Conservation (phyloP, 35 echinoderm and acorn worm genomes). For the Diadema setosum region DNA sequence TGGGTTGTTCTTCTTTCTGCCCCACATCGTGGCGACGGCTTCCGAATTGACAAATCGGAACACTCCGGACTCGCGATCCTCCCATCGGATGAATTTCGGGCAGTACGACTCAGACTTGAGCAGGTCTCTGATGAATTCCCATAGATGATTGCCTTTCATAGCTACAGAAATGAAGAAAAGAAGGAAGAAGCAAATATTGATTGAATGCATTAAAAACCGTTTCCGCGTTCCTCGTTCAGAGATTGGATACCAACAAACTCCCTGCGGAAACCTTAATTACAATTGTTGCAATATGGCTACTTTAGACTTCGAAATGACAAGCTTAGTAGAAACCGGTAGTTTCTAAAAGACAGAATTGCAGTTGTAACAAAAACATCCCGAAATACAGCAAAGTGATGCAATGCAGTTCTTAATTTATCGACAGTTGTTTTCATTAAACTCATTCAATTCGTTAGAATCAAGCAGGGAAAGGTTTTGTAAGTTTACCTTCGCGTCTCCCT, state of each 20-base stretch:
- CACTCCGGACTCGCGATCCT: conserved; percentile 76
- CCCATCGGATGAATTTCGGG: conserved; percentile 92
- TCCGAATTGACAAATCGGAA: conserved; percentile 99
- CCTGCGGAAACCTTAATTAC: too few relatives aligned
- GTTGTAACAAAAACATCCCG: too few relatives aligned
- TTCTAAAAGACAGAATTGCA: too few relatives aligned
- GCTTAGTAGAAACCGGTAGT: too few relatives aligned
- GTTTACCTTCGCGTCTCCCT: conserved; percentile 46
- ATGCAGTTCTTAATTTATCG: too few relatives aligned
- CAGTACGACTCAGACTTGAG: conserved; percentile 56
- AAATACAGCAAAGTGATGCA: too few relatives aligned
- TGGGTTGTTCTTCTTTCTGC: conserved; percentile 96
- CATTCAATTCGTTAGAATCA: neutral
- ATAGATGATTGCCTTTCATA: conserved; percentile 97
- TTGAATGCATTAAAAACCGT: too few relatives aligned
- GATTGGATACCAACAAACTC: neutral
- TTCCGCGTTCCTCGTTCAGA: neutral
- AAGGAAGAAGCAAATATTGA: too few relatives aligned
- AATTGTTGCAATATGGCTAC: too few relatives aligned
- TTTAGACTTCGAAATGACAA: too few relatives aligned
- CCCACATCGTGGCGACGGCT: conserved; percentile 88
- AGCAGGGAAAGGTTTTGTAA: neutral
- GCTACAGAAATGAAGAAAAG: conserved; percentile 36
- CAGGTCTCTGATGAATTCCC: conserved; percentile 97
- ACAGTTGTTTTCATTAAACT: neutral